Evolutionary conservation across 2,888 invertebrate species (phyloP).

Genomic region (Sylvicola cinctus): DNA sequence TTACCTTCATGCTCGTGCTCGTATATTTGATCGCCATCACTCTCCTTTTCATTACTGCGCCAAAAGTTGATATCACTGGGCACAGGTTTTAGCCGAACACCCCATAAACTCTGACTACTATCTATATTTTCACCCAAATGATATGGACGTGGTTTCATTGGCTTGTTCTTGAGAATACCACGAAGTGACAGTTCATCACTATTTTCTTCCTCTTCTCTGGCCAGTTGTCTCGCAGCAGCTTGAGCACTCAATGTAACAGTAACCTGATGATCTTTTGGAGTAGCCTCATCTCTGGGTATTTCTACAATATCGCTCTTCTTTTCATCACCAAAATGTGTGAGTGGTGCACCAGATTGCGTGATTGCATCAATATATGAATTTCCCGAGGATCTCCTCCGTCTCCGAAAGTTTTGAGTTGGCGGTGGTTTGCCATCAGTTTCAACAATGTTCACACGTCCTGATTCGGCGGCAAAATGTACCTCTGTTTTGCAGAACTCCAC

Average conservation of each 20-base stretch:
- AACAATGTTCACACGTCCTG: constrained; percentile 68
- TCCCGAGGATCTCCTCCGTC: constrained; percentile 29
- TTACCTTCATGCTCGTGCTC: too few species aligned
- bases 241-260: not conserved
- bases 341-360: constrained; percentile 25
- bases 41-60: too few species aligned
- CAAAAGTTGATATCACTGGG: not conserved
- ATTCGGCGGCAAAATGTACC: constrained; percentile 69
- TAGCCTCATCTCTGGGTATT: not conserved
- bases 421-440: constrained; percentile 77
- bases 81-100: constrained; percentile 27
- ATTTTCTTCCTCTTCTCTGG: constrained; percentile 11
- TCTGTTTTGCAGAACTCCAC: constrained; percentile 79
- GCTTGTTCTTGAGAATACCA: constrained; percentile 54
- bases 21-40: too few species aligned
- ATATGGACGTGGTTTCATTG: constrained; percentile 51
- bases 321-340: constrained; percentile 44
- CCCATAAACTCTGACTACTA: constrained; percentile 28
- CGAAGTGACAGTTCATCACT: constrained; percentile 32
- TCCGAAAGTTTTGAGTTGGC: constrained; percentile 58
- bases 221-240: constrained; percentile 3
- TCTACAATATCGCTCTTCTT: constrained; percentile 1
- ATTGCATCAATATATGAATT: constrained; percentile 5
- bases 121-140: constrained; percentile 45
- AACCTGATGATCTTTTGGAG: not conserved